Conservation (phyloP, 1,140 invertebrate species). For the Trissolcus basalis region DNA sequence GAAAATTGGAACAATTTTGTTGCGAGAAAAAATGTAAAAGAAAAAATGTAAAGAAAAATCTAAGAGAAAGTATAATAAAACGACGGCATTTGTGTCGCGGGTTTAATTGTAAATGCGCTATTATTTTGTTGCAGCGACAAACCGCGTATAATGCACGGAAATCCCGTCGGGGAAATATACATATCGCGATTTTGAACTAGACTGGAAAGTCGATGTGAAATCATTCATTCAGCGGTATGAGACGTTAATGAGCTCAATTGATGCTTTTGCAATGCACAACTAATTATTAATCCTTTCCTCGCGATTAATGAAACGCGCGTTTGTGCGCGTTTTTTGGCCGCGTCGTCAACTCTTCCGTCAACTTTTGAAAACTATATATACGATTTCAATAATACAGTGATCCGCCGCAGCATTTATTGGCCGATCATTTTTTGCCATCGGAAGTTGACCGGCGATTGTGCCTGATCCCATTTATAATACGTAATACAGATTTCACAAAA, state of each 20-base stretch:
- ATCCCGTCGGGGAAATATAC: conserved; percentile 49
- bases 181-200: conserved; percentile 51
- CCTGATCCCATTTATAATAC: conserved; percentile 49
- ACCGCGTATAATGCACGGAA: conserved; percentile 52
- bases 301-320: conserved; percentile 11
- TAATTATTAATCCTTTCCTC: conserved; percentile 40
- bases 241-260: conserved; percentile 52
- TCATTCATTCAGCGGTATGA: conserved; percentile 45
- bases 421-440: too few species aligned
- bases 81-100: conserved; percentile 6
- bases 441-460: conserved; percentile 7
- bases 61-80: not conserved
- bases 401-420: too few species aligned
- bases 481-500: conserved; percentile 59
- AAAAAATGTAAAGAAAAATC: not conserved
- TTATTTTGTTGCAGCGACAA: conserved; percentile 53
- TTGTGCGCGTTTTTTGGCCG: not conserved
- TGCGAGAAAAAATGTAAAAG: conserved; percentile 1
- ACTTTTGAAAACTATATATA: too few species aligned
- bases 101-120: conserved; percentile 47
- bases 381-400: too few species aligned
- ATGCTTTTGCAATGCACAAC: conserved; percentile 45
- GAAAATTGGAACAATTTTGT: conserved; percentile 27
- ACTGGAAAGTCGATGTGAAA: conserved; percentile 56
- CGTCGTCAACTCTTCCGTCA: too few species aligned